Base-by-base conservation (phyloP, 2,888 invertebrate species). In the Stenchaetothrips biformis region DNA sequence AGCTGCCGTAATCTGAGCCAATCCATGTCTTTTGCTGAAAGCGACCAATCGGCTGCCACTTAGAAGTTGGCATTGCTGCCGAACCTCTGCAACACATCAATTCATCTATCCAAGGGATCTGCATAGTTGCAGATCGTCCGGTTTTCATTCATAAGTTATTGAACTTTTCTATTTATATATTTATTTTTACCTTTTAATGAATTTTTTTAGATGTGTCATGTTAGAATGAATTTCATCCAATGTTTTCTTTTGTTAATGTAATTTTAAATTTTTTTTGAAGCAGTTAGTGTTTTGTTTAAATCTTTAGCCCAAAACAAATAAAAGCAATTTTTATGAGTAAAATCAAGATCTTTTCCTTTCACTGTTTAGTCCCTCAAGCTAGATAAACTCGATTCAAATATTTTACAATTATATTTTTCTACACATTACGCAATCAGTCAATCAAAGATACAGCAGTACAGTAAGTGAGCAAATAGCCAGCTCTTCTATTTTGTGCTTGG, bases 11-110 rank as follows among this genome's bases (percentile, higher is more conserved):
- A 82, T 82, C 82, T 13, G 82, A 79, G 8, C 82, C 82, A 21
- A 81, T 78, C 82, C 82, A 82, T 1, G 82, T 82, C 11, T 79
- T 81, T 79, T 80, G 81, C 8, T 81, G 81, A 74, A 82, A 82
- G 9, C 82, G 79, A 3, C 82, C 82, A 25, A 81, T 81, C 2
- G 82, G 82, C 62, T 82, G 82, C 82, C 82, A 82, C 77, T 80
- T 81, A 78, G 81, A 81, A 13, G 49, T 79, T 79, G 78, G 21
- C 0, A 78, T 77, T 16, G 77, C 25, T 77, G 79, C 79, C 9
- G 59, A 21, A 48, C 48, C 48, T 11, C 48, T 77, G 74, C 4
- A 37, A 37, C 37, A 37, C 4, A 37, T 37, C 37, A 37, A 37
- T 37, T 37, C 37, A 37, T 1, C 37, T 37, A 4, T 37, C 37